Conservation (phyloP, 2,888 invertebrate genomes). For the Drosophila kuntzei region DNA sequence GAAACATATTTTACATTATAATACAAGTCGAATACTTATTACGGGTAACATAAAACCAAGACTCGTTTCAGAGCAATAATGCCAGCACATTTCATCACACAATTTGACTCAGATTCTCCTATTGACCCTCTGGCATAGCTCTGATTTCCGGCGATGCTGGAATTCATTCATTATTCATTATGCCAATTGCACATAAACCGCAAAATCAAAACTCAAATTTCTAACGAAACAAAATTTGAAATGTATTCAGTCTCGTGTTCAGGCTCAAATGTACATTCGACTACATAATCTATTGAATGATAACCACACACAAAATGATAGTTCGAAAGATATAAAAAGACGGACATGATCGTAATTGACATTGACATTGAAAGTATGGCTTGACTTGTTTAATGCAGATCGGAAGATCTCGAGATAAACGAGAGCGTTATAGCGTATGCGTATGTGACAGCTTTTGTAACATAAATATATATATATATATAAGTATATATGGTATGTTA, state of each 20-base stretch:
- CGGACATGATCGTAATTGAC: slow-evolving; percentile 57
- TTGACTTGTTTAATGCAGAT: slow-evolving; percentile 42
- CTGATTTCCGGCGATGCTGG: slow-evolving; percentile 66
- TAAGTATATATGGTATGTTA: too few relatives aligned
- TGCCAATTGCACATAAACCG: slow-evolving; percentile 55
- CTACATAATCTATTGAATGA: slow-evolving; percentile 1
- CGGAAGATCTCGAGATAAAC: slow-evolving; percentile 49
- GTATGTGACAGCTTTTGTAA: slow-evolving; percentile 7
- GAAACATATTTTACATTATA: slow-evolving; percentile 6
- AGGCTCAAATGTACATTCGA: slow-evolving; percentile 2
- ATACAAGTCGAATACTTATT: not conserved
- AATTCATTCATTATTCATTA: slow-evolving; percentile 24
- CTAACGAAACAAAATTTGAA: slow-evolving; percentile 23
- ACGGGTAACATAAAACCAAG: slow-evolving; percentile 31
- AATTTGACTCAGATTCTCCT: slow-evolving; percentile 48
- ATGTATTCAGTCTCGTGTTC: not conserved
- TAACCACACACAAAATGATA: slow-evolving; percentile 39
- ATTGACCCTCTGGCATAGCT: slow-evolving; percentile 50
- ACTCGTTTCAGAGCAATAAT: slow-evolving; percentile 42
- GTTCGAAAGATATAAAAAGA: slow-evolving; percentile 19
- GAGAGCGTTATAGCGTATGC: slow-evolving; percentile 46
- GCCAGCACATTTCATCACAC: slow-evolving; percentile 62
- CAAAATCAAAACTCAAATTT: slow-evolving; percentile 53
- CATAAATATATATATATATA: not conserved
- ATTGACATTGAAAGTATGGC: slow-evolving; percentile 79